A percentile compares a stretch with the other conserved stretches of the same genome.
phyloP scores from a whole-genome alignment of 1,140 invertebrate species.

The Drosophila cardini region DNA sequence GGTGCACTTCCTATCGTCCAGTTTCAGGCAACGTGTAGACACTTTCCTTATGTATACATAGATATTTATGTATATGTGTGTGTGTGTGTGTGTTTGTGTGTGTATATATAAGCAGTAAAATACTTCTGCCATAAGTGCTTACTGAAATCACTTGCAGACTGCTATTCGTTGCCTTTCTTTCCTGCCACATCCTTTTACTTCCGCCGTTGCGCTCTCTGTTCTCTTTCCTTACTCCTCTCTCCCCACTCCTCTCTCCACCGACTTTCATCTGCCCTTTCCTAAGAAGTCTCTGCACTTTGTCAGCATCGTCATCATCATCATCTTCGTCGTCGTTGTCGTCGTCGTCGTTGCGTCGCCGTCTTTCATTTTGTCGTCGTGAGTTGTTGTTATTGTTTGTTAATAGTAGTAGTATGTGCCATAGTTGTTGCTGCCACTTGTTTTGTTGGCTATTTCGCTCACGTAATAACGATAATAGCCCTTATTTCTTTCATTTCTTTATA shows the following conservation, averaged over 20 bases:
- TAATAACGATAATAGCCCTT: conserved; percentile 61
- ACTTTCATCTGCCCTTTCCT: neutral
- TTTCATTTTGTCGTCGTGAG: conserved; percentile 19
- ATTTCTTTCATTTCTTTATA: conserved; percentile 52
- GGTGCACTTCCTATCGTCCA: conserved; percentile 51
- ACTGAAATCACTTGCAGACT: conserved; percentile 71
- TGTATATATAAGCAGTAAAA: conserved; percentile 45
- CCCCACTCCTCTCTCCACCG: neutral
- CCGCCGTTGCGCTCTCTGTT: conserved; percentile 25
- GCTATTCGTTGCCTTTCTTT: conserved; percentile 24
- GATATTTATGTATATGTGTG: conserved; percentile 18
- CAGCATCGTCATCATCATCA: conserved; percentile 55
- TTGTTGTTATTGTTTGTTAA: conserved; percentile 58
- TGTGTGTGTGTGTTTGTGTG: conserved; percentile 9
- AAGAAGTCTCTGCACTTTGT: conserved; percentile 62
- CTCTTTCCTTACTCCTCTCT: neutral
- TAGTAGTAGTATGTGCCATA: conserved; percentile 35
- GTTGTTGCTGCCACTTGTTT: conserved; percentile 40
- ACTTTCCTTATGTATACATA: conserved; percentile 10
- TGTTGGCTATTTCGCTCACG: conserved; percentile 60
- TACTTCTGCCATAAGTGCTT: conserved; percentile 70
- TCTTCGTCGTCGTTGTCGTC: conserved; percentile 41
- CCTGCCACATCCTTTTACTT: conserved; percentile 46
- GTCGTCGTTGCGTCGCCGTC: conserved; percentile 30
- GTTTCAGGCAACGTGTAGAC: conserved; percentile 51